phyloP scores from a whole-genome alignment of 1,140 invertebrate species.

The Druon quercuslanigerum region DNA sequence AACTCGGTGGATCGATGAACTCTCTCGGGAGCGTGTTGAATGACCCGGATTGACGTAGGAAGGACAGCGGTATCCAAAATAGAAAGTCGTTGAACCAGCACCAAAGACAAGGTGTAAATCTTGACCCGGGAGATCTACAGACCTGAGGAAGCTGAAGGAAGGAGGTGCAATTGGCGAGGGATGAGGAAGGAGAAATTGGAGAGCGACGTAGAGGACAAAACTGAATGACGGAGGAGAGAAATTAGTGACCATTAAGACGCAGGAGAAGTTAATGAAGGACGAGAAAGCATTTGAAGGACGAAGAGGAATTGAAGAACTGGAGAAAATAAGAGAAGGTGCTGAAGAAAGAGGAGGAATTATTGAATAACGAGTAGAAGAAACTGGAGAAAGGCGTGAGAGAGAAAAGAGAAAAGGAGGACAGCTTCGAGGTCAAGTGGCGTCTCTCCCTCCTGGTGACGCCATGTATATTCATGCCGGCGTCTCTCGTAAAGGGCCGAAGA shows the following conservation, averaged over 20 bases:
- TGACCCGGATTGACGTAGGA: constrained; percentile 21
- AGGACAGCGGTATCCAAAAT: constrained; percentile 6
- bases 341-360: background rate
- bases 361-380: background rate
- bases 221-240: background rate
- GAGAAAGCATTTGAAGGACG: background rate
- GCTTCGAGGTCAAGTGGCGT: too few relatives aligned
- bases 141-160: background rate
- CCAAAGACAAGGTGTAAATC: constrained; percentile 21
- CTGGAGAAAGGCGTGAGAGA: too few relatives aligned
- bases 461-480: constrained; percentile 54
- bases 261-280: background rate
- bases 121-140: background rate
- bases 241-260: background rate
- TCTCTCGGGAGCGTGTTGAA: constrained; percentile 16
- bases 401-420: too few relatives aligned
- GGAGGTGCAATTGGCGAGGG: background rate
- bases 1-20: constrained; percentile 22
- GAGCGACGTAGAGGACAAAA: background rate
- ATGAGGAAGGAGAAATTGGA: background rate
- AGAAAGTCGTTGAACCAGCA: constrained; percentile 22
- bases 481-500: constrained; percentile 30
- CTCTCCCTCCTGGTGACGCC: background rate
- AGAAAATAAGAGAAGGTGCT: background rate
- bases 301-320: background rate